Percentiles rank a stretch among this genome's conserved stretches.
Evolutionary conservation across 2,113 vertebrate genomes (phyloP).

Genomic region (Eidolon helvum): DNA sequence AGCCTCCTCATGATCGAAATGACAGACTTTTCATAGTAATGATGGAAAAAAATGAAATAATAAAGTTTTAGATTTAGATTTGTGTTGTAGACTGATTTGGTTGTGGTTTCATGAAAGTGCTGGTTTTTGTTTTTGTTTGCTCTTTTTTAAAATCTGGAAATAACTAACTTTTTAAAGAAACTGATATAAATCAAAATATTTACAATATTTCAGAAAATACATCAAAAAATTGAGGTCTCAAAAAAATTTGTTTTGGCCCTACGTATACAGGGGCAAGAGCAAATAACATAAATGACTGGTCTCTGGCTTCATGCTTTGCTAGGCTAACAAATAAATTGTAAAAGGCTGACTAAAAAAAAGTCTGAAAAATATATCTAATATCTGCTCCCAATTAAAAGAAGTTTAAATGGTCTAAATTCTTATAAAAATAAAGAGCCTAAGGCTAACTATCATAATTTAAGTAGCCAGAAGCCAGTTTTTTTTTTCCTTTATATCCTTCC

Average conservation of each 20-base stretch:
- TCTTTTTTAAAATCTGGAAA: background rate
- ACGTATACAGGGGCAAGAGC: background rate
- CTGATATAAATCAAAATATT: background rate
- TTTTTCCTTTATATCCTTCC: background rate
- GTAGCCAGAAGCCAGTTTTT: background rate
- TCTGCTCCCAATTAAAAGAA: background rate
- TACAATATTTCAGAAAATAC: background rate
- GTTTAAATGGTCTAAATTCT: background rate
- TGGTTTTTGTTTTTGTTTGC: background rate
- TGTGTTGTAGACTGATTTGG: too few relatives aligned
- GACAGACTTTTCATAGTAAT: background rate
- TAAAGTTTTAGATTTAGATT: background rate
- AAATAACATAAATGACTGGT: background rate
- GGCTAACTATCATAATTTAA: background rate
- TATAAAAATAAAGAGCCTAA: background rate
- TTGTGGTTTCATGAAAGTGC: background rate
- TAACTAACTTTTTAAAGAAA: background rate
- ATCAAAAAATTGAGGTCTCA: background rate
- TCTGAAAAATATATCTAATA: background rate
- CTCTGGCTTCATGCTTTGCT: background rate
- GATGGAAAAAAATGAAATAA: background rate
- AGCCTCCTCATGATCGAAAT: background rate
- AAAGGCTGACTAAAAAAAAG: background rate
- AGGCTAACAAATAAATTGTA: background rate
- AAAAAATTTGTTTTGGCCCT: background rate